Percentiles rank a stretch among this genome's conserved stretches.
Evolutionary conservation across 1,140 invertebrate species (phyloP).

Genomic region (Drosophila nikananu): DNA sequence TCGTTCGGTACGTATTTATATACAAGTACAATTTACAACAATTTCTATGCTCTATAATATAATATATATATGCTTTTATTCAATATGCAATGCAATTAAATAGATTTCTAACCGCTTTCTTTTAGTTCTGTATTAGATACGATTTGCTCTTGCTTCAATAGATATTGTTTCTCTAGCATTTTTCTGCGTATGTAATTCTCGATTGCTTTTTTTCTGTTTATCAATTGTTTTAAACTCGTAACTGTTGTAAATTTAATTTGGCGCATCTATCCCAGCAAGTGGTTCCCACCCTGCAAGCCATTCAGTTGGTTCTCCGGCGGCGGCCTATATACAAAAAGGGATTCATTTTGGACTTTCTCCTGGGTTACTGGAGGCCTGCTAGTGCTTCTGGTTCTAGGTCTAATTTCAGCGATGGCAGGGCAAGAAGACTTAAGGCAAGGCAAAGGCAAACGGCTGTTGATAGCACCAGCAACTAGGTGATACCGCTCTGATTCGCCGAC

Average conservation of each 20-base stretch:
- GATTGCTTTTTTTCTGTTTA: constrained; percentile 59
- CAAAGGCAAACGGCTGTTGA: constrained; percentile 40
- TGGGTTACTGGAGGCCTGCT: constrained; percentile 2
- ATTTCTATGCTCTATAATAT: constrained; percentile 41
- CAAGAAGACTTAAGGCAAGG: constrained; percentile 46
- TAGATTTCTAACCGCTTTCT: constrained; percentile 52
- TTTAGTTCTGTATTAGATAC: constrained; percentile 74
- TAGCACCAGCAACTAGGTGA: constrained; percentile 39
- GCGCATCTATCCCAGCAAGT: constrained; percentile 42
- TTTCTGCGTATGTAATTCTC: constrained; percentile 62
- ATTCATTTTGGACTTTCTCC: constrained; percentile 3
- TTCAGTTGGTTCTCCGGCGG: constrained; percentile 42
- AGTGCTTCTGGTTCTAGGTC: constrained; percentile 15
- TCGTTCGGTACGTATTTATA: constrained; percentile 73
- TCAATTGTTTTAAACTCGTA: constrained; percentile 44
- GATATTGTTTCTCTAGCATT: constrained; percentile 55
- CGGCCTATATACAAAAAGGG: constrained; percentile 30
- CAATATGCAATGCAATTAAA: constrained; percentile 59
- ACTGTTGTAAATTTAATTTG: constrained; percentile 50
- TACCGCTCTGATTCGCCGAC: constrained; percentile 20
- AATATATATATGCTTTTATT: constrained; percentile 47
- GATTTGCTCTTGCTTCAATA: constrained; percentile 66
- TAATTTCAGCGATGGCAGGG: constrained; percentile 44
- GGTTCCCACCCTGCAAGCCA: constrained; percentile 45
- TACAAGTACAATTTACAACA: constrained; percentile 83